Percentiles rank a stretch among this genome's conserved stretches.
These are phyloP conservation scores for Pristionchus entomophagus DNA, from an alignment of 2,888 invertebrate species.

Conservation along the genomic window DNA sequence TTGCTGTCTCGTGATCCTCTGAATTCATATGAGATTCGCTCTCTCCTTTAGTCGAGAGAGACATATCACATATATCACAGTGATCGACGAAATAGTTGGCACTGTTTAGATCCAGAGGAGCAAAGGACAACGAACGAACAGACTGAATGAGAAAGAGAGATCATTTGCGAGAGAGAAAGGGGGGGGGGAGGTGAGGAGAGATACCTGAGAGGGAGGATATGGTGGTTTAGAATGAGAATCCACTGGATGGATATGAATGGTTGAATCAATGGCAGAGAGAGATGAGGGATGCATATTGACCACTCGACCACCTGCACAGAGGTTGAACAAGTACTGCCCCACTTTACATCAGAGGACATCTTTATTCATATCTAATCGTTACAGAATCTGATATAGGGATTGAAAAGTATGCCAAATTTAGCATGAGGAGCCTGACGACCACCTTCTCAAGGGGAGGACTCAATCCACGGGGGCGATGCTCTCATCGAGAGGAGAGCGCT, in stretches of 20 bases:
- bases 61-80: conserved; percentile 16
- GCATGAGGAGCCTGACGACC: no score
- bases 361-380: no score
- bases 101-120: background rate
- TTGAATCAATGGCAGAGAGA: background rate
- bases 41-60: background rate
- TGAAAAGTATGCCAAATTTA: no score
- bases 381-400: no score
- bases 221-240: background rate
- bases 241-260: background rate
- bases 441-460: no score
- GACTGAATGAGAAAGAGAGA: background rate
- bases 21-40: background rate
- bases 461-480: no score
- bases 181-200: no score
- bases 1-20: conserved; percentile 45
- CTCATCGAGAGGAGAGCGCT: no score
- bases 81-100: background rate
- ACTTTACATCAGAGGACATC: no score
- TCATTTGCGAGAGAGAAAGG: background rate
- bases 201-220: background rate
- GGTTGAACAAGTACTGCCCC: no score
- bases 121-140: conserved; percentile 16
- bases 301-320: background rate
- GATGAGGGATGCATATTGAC: conserved; percentile 9